phyloP scores from a whole-genome alignment of 2,888 invertebrate genomes.

The Drosophila rubida region DNA sequence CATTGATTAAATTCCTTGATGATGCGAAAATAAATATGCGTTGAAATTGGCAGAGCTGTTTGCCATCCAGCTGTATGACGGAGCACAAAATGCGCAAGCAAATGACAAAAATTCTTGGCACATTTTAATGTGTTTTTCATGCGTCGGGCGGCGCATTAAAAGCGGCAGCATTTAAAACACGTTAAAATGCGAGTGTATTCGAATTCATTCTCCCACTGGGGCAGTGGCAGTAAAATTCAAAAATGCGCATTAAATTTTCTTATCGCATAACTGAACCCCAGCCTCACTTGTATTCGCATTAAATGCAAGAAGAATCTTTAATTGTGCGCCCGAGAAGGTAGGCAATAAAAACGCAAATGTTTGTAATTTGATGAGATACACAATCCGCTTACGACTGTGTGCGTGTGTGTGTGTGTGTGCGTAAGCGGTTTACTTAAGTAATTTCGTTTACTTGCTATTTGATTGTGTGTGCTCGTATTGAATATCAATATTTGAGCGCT shows the following conservation, averaged over 20 bases:
- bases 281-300: not conserved
- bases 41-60: no score
- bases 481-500: slow-evolving; percentile 33
- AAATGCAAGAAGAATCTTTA: slow-evolving; percentile 11
- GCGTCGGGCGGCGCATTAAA: slow-evolving; percentile 2
- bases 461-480: not conserved
- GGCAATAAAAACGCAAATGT: not conserved
- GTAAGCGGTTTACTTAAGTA: slow-evolving; percentile 30
- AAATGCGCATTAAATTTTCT: slow-evolving; percentile 14
- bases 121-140: slow-evolving; percentile 3
- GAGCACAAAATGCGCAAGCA: not conserved
- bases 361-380: slow-evolving; percentile 21
- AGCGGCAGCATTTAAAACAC: slow-evolving; percentile 7
- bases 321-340: not conserved
- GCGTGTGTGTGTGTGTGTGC: not conserved
- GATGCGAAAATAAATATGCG: slow-evolving; percentile 12
- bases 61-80: not conserved
- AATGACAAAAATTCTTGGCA: not conserved
- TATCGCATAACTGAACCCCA: not conserved
- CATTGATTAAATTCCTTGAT: slow-evolving; percentile 19
- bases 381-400: slow-evolving; percentile 24
- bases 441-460: slow-evolving; percentile 17
- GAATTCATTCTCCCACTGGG: not conserved
- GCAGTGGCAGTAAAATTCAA: slow-evolving; percentile 10
- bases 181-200: not conserved